Percentiles rank a stretch among this genome's conserved stretches.
phyloP scores from a whole-genome alignment of 2,113 vertebrate genomes.

The Trogon surrucura region DNA sequence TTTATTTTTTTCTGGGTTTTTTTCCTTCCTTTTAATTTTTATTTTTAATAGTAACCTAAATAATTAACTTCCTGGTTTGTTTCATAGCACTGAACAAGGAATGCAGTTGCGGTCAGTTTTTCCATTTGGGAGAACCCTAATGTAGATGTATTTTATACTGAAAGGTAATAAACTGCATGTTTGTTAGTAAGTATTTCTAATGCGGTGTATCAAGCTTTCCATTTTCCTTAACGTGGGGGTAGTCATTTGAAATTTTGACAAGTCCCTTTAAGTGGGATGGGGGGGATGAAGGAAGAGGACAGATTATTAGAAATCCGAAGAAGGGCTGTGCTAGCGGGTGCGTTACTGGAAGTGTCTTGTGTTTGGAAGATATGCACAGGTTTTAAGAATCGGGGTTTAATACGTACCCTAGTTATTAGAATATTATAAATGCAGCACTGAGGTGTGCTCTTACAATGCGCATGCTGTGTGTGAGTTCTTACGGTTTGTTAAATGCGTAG shows the following conservation, averaged over 20 bases:
- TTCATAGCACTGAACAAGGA: conserved; percentile 49
- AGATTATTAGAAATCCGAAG: conserved; percentile 41
- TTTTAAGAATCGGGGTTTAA: neutral
- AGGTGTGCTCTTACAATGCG: neutral
- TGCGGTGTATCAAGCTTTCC: conserved; percentile 58
- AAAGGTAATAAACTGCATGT: conserved; percentile 77
- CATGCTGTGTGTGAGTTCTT: neutral
- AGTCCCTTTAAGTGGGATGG: conserved; percentile 60
- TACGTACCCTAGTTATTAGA: conserved; percentile 15
- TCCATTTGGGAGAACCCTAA: conserved; percentile 67
- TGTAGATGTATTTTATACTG: conserved; percentile 74
- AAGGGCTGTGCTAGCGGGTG: conserved; percentile 45
- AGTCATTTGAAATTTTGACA: conserved; percentile 56
- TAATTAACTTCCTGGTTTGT: conserved; percentile 14
- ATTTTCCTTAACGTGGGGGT: conserved; percentile 46
- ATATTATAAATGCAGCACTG: neutral
- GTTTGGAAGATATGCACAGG: conserved; percentile 22
- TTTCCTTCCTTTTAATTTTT: neutral
- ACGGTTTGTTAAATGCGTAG: neutral
- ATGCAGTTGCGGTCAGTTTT: conserved; percentile 65
- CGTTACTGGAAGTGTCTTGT: conserved; percentile 37
- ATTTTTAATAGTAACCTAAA: conserved; percentile 28
- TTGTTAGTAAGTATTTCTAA: conserved; percentile 76
- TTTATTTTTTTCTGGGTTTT: accelerated
- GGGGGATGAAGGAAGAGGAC: neutral